Conservation (phyloP, 2,888 invertebrate species). For the Mantis religiosa region DNA sequence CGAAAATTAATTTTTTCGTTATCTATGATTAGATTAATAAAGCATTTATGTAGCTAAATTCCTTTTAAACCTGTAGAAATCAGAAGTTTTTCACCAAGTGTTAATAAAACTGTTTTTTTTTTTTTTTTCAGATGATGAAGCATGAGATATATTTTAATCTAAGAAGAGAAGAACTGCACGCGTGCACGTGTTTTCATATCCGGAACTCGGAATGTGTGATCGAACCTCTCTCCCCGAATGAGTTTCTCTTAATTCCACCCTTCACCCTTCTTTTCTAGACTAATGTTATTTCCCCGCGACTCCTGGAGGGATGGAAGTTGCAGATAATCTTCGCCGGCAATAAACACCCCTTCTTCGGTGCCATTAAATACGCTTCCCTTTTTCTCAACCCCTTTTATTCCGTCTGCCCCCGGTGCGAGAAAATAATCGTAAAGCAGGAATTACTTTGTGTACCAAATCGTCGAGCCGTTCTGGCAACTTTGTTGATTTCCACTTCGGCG, state of each 20-base stretch:
- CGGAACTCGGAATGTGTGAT: background rate
- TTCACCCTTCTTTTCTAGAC: background rate
- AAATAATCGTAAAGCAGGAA: constrained; percentile 11
- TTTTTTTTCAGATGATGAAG: no score
- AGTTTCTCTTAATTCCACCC: background rate
- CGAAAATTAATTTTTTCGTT: no score
- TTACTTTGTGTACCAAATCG: constrained; percentile 2
- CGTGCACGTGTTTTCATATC: background rate
- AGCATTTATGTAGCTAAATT: no score
- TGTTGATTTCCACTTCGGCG: constrained; percentile 10
- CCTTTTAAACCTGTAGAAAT: no score
- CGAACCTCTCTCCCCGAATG: background rate
- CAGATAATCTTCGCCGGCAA: constrained; percentile 8
- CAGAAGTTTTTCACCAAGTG: no score
- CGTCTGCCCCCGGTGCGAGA: background rate
- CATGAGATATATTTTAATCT: no score
- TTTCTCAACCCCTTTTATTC: background rate
- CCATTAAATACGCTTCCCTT: background rate
- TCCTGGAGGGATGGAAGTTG: background rate
- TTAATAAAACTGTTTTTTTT: no score
- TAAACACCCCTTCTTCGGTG: background rate
- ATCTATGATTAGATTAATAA: no score
- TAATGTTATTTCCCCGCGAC: background rate
- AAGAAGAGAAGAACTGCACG: no score
- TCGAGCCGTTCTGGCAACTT: background rate